Evolutionary conservation across 2,113 vertebrate species (phyloP), one percentile per base, ranked within the genome.

Genomic region (Ophiodon elongatus): DNA sequence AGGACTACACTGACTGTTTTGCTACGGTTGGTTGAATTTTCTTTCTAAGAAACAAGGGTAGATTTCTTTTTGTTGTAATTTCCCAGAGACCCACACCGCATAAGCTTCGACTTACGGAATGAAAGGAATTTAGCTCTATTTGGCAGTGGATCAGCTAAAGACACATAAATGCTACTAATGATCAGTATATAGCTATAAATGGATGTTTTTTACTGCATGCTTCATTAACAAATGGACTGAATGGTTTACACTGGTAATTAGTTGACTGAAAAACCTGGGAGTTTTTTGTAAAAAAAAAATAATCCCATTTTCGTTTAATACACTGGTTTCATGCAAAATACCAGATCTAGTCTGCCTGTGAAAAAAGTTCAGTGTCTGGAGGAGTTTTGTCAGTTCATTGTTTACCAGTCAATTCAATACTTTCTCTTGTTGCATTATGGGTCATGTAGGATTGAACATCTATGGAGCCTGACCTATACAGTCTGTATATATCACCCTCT

Each of bases 51-150:
- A 41, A 41, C 10, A 41, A 11, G 39, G 39, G 64, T 33, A 41
- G 56, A 76, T 67, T 56, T 85, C 15, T 77, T 80, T n/a, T 60
- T 69, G 41, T 56, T 82, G 64, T 47, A 47, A 84, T 74, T 76
- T 80, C 25, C 52, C 52, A 27, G 4, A 41, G 54, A 69, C 15
- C 11, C 50, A 39, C 21, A 15, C n/a, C 50, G 29, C 37, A 7
- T 7, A 71, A 59, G 39, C 70, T 39, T 29, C 50, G 33, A 76
- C 1, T 74, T 25, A 50, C 50, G 52, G 43, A 84, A 79, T 76
- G 54, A 83, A 57, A 62, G 54, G 27, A 89, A 62, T 68, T 23
- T 29, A 74, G 31, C 39, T 63, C 17, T 52, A 29, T 60, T 33
- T 72, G 41, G 57, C 56, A 27, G 21, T 1, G 57, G 35, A 76